phyloP scores from a whole-genome alignment of 2,113 vertebrate species.

The Dasyprocta punctata region DNA sequence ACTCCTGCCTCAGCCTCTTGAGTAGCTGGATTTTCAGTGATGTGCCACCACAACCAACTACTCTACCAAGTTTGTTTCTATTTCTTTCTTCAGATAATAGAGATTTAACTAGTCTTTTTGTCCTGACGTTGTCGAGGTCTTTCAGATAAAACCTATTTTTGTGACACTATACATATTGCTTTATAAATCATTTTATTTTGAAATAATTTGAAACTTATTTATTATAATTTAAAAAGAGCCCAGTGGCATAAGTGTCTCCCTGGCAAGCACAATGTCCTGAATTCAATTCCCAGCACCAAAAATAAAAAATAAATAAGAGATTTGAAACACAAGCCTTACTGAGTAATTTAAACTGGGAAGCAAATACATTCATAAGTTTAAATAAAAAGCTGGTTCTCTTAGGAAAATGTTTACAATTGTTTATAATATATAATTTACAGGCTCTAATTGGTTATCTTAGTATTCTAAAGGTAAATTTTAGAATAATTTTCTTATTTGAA shows the following conservation, averaged over 20 bases:
- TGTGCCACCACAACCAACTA: background rate
- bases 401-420: constrained; percentile 53
- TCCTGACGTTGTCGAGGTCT: background rate
- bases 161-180: background rate
- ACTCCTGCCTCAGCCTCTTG: background rate
- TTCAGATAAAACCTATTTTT: background rate
- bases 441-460: constrained; percentile 70
- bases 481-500: constrained; percentile 81
- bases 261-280: too few species aligned
- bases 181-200: background rate
- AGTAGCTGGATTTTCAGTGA: background rate
- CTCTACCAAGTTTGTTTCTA: background rate
- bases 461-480: constrained; percentile 76
- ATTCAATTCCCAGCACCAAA: too few species aligned
- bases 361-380: constrained; percentile 30
- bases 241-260: too few species aligned
- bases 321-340: background rate
- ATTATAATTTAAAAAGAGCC: background rate
- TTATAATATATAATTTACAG: constrained; percentile 30
- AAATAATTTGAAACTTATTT: constrained; percentile 20
- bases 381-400: background rate
- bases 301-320: background rate
- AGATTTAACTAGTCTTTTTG: background rate
- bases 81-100: background rate
- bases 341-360: background rate